These are phyloP conservation scores for Xenus cinereus DNA, from an alignment of 2,113 vertebrate genomes.

Conservation along the genomic window DNA sequence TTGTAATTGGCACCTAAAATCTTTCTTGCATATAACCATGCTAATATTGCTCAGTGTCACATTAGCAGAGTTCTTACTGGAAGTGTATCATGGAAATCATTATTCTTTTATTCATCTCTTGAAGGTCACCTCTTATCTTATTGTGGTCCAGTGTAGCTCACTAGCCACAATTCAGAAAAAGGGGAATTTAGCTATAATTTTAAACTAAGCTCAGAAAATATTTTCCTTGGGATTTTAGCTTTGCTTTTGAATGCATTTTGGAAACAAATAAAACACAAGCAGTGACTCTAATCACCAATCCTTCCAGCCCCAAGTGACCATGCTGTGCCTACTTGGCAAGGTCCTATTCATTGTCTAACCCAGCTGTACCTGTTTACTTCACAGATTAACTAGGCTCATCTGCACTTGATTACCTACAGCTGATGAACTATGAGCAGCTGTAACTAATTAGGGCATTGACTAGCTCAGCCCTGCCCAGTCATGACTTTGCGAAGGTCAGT, in stretches of 20 bases:
- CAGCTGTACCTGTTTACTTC: neutral
- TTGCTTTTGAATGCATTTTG: neutral
- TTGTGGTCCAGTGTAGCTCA: neutral
- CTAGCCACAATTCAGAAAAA: neutral
- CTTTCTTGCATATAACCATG: neutral
- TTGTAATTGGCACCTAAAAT: neutral
- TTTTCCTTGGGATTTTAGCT: neutral
- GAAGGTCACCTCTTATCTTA: neutral
- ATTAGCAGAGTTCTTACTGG: neutral
- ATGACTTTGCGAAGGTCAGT: neutral
- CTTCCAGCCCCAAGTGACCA: too few relatives aligned
- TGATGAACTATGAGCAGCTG: neutral
- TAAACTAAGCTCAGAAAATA: neutral
- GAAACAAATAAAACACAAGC: neutral
- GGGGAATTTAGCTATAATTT: neutral
- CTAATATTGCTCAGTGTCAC: neutral
- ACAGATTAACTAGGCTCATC: neutral
- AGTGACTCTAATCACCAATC: too few relatives aligned
- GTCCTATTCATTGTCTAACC: neutral
- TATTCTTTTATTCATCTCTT: neutral
- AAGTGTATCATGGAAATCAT: neutral
- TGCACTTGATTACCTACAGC: neutral
- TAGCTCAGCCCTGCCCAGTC: neutral
- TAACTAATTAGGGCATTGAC: neutral
- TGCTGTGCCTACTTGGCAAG: neutral